These are phyloP conservation scores for Drosophila anomelani DNA, from an alignment of 2,888 invertebrate genomes.

Conservation along the genomic window DNA sequence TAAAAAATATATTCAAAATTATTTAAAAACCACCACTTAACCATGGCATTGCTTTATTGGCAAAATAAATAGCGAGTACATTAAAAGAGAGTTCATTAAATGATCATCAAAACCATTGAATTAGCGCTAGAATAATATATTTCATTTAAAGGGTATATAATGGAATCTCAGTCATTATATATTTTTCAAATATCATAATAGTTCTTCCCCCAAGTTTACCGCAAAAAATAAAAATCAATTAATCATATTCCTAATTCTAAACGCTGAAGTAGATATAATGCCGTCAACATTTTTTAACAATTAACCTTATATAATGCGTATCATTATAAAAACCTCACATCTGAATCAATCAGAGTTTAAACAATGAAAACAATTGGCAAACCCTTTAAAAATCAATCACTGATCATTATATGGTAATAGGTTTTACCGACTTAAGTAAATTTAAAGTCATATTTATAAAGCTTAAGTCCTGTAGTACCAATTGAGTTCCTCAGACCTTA, in stretches of 20 bases:
- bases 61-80: neutral
- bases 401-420: neutral
- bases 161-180: neutral
- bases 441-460: neutral
- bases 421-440: neutral
- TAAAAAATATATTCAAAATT: neutral
- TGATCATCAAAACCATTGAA: neutral
- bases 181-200: neutral
- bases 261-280: neutral
- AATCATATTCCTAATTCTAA: neutral
- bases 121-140: neutral
- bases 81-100: neutral
- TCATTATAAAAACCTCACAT: neutral
- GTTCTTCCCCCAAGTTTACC: neutral
- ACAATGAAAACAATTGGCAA: neutral
- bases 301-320: slow-evolving; percentile 3
- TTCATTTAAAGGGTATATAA: neutral
- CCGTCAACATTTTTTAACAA: neutral
- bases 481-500: neutral
- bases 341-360: neutral
- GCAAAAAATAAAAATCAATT: neutral
- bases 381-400: neutral
- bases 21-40: neutral
- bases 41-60: neutral
- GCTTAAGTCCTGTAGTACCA: neutral